phyloP scores from a whole-genome alignment of 2,797 vertebrate genomes.

The Cossypha caffra region DNA sequence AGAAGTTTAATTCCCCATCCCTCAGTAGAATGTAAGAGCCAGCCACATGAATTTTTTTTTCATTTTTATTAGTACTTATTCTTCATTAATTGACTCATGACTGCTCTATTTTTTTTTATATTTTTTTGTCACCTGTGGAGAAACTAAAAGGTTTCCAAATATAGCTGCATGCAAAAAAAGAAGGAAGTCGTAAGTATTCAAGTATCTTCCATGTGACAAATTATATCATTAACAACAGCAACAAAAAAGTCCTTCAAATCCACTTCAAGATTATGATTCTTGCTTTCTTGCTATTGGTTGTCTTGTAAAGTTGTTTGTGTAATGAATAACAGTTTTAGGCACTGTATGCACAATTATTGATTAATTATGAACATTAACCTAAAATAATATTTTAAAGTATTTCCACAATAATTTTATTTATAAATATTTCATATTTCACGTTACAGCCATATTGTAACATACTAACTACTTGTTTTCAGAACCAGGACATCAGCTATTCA shows the following conservation, averaged over 20 bases:
- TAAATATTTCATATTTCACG: background rate
- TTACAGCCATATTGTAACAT: background rate
- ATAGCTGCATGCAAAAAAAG: background rate
- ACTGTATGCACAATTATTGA: background rate
- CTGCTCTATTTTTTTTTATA: background rate
- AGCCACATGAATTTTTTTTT: rapidly evolving
- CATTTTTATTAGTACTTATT: background rate
- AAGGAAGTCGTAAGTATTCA: rapidly evolving
- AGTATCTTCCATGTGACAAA: background rate
- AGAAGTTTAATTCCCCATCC: background rate
- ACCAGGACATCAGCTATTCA: background rate
- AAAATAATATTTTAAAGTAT: background rate
- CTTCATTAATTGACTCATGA: background rate
- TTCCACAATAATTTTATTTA: background rate
- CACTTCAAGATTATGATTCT: background rate
- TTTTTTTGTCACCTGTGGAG: background rate
- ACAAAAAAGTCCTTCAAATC: background rate
- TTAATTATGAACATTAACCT: background rate
- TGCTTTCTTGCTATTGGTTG: background rate
- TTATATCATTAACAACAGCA: background rate
- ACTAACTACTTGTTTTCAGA: background rate
- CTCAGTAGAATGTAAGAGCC: background rate
- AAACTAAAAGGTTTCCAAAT: background rate
- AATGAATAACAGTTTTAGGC: background rate
- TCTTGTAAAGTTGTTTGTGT: background rate